phyloP scores from a whole-genome alignment of 2,113 vertebrate species.

The Phalacrocorax pelagicus region DNA sequence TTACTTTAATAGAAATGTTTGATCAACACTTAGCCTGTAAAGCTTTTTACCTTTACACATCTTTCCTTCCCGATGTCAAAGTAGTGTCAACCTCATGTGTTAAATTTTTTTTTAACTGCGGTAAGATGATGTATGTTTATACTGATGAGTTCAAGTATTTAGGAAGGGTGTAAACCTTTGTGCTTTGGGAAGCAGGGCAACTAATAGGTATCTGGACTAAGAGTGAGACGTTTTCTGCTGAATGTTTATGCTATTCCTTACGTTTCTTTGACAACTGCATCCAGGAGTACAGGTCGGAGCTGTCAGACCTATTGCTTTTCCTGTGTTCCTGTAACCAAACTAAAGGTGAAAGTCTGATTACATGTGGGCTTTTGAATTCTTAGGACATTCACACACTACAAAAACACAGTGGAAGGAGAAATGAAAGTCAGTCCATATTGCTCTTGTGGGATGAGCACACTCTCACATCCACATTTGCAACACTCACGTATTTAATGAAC shows the following conservation, averaged over 20 bases:
- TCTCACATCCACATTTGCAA: conserved; percentile 1
- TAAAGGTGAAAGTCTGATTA: background rate
- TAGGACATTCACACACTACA: background rate
- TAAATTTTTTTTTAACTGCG: background rate
- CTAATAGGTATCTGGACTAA: background rate
- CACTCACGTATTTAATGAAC: background rate
- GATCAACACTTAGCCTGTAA: background rate
- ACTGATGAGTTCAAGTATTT: background rate
- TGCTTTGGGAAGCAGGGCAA: background rate
- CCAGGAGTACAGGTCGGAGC: background rate
- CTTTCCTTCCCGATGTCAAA: background rate
- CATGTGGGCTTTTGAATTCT: background rate
- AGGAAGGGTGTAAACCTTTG: background rate
- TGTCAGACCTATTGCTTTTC: background rate
- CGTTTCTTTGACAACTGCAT: background rate
- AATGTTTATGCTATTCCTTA: background rate
- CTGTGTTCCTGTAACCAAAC: background rate
- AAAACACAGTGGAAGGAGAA: conserved; percentile 16
- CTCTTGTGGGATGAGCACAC: background rate
- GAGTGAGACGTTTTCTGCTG: background rate
- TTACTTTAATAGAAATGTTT: background rate
- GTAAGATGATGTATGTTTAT: background rate
- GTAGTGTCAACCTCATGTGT: background rate
- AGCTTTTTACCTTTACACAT: background rate
- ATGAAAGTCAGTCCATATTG: background rate